A percentile compares a stretch with the other conserved stretches of the same genome.
Conservation (phyloP, 1,140 invertebrate genomes). For the Microplitis demolitor region DNA sequence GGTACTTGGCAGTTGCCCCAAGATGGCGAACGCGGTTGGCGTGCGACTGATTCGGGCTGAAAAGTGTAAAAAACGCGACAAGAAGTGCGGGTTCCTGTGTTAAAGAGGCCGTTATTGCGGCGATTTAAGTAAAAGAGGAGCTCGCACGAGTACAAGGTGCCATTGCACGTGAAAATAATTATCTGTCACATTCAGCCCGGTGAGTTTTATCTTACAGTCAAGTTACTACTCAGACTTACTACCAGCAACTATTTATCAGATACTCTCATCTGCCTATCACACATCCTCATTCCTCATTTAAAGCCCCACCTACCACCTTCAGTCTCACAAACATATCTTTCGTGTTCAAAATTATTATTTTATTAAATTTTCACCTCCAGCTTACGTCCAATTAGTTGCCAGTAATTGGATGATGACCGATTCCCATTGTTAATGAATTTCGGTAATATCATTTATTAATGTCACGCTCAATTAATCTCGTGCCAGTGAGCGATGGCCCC, state of each 20-base stretch:
- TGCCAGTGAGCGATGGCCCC: too few species aligned
- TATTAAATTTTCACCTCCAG: too few species aligned
- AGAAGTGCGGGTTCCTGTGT: constrained; percentile 50
- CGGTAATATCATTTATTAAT: background rate
- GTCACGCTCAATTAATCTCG: too few species aligned
- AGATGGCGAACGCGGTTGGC: constrained; percentile 51
- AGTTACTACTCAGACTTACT: too few species aligned
- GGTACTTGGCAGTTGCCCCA: constrained; percentile 51
- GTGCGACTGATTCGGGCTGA: constrained; percentile 46
- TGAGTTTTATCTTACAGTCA: constrained; percentile 9
- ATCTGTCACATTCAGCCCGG: constrained; percentile 15
- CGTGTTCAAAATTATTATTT: too few species aligned
- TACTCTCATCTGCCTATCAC: background rate
- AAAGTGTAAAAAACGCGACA: constrained; percentile 49
- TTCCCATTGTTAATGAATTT: too few species aligned
- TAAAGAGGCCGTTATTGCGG: constrained; percentile 40
- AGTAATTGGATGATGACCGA: too few species aligned
- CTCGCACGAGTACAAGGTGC: background rate
- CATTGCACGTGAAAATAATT: background rate
- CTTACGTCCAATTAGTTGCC: too few species aligned
- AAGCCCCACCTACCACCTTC: background rate
- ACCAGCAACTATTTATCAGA: too few species aligned
- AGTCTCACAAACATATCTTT: too few species aligned
- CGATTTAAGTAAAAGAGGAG: background rate
- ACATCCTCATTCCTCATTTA: background rate